Base-by-base conservation (phyloP, 2,888 invertebrate genomes). In the Bellardia pandia region DNA sequence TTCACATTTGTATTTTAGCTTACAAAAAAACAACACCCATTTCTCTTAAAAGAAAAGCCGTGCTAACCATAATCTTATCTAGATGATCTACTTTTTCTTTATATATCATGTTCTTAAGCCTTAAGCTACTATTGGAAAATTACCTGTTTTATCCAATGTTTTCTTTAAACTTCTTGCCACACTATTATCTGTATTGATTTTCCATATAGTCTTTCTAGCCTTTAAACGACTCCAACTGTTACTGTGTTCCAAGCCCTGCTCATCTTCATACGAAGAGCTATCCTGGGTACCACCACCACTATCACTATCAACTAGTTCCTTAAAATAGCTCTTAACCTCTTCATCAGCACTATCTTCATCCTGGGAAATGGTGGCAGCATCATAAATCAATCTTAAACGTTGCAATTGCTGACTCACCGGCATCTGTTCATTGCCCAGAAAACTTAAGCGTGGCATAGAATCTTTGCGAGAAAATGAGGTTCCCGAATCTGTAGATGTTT, bases 141-240 rank as follows among this genome's bases (percentile, higher is more conserved):
- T 92, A 92, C 92, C 92, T 92, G 90, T 83, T 79, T 90, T 90
- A 82, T 88, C 85, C 82, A 88, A 85, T 14, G 86, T 62, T 40
- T 51, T 88, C n/a, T 68, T 75, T 48, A 79, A 75, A 75, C 48
- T 56, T 72, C 53, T 40, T 40, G 71, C 64, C 30, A 48, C 48
- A 53, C 16, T 87, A 72, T 90, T 91, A 76, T 91, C 91, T 4
- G 91, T 89, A 82, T 92, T 91, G 23, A 91, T 91, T 77, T 92
- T 91, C 91, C 92, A 92, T 78, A 91, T 90, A 88, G 93, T 94
- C 72, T 93, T 93, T 89, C 93, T 93, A 33, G 95, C 94, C 89
- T 94, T 94, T 90, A 95, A 91, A 86, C 94, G 94, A 90, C 95
- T 95, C 95, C 95, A 95, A 90, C 95, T 95, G 62, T 94, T 95